phyloP scores from a whole-genome alignment of 2,797 vertebrate species.

The Coilia nasus region DNA sequence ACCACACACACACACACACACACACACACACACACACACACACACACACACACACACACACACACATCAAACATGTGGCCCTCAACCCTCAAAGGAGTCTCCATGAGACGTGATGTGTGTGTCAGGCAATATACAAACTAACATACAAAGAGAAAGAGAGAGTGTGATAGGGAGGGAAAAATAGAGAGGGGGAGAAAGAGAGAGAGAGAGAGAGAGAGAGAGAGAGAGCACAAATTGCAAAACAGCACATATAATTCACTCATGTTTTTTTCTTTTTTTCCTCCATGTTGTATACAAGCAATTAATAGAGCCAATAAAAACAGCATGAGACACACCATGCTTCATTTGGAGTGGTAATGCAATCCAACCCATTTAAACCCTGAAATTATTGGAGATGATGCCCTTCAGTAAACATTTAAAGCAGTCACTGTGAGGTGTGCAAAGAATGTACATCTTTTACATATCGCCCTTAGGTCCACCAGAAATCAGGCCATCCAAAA shows the following conservation, averaged over 20 bases:
- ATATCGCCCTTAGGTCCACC: constrained; percentile 26
- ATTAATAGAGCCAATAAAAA: constrained; percentile 8
- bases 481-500: constrained; percentile 38
- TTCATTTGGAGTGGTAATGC: neutral
- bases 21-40: neutral
- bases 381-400: constrained; percentile 33
- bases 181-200: neutral
- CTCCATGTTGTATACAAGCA: neutral
- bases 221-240: neutral
- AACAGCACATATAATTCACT: neutral
- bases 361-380: constrained; percentile 25
- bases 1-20: neutral
- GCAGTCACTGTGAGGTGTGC: neutral
- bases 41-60: neutral
- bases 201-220: neutral
- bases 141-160: neutral
- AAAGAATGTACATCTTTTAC: constrained; percentile 6
- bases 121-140: neutral
- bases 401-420: constrained; percentile 7
- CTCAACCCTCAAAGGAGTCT: constrained; percentile 6
- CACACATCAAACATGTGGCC: neutral
- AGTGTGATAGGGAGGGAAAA: neutral
- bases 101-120: neutral
- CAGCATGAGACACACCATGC: constrained; percentile 26
- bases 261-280: neutral